Evolutionary conservation across 2,113 vertebrate species (phyloP).

Genomic region (Corydoras sp.): DNA sequence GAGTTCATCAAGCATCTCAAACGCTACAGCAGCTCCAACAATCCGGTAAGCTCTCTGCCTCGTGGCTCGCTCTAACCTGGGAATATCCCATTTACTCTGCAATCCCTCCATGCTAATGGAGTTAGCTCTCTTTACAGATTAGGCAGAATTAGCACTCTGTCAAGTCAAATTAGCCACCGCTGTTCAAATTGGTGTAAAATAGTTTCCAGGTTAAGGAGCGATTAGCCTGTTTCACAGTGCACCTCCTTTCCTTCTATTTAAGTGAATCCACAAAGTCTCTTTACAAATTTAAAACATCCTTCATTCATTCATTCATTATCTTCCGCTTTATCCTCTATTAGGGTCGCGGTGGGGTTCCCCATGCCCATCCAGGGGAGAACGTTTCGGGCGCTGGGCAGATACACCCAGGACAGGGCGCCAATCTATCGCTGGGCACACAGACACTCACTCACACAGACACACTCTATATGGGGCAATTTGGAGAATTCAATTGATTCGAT

Average conservation of each 20-base stretch:
- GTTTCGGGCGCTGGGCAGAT: too few species aligned
- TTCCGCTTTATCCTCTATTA: too few species aligned
- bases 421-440: too few species aligned
- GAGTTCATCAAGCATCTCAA: slow-evolving; percentile 95
- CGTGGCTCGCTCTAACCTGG: too few species aligned
- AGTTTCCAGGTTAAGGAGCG: slow-evolving; percentile 63
- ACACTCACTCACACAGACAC: too few species aligned
- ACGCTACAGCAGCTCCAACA: slow-evolving; percentile 69
- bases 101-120: slow-evolving; percentile 44
- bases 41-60: slow-evolving; percentile 16
- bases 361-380: too few species aligned
- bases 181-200: slow-evolving; percentile 60
- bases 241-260: slow-evolving; percentile 45
- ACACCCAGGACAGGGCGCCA: too few species aligned
- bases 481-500: too few species aligned
- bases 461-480: too few species aligned
- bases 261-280: slow-evolving; percentile 47
- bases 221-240: slow-evolving; percentile 60
- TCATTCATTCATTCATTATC: too few species aligned
- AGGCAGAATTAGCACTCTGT: slow-evolving; percentile 68
- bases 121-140: slow-evolving; percentile 54
- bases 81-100: not conserved
- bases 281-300: slow-evolving; percentile 20
- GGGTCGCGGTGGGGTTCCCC: too few species aligned
- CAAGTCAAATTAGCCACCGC: slow-evolving; percentile 62